These are phyloP conservation scores for Drosophila borborema DNA, from an alignment of 2,888 invertebrate genomes.

Conservation along the genomic window DNA sequence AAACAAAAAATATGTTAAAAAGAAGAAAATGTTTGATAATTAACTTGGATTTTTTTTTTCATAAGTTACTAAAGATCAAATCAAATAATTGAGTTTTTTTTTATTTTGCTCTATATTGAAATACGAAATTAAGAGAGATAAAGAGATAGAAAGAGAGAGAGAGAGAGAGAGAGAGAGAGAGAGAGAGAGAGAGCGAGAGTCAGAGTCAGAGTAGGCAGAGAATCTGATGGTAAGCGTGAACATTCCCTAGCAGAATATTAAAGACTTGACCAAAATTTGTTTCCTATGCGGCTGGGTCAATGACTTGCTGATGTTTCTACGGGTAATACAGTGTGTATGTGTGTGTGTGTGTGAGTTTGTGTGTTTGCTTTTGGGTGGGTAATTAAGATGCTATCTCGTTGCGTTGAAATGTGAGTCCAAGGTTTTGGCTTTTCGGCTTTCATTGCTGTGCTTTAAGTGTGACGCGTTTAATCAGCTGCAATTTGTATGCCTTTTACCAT, in stretches of 20 bases:
- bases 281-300: slow-evolving; percentile 37
- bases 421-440: slow-evolving; percentile 37
- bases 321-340: background rate
- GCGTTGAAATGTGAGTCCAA: slow-evolving; percentile 58
- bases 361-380: slow-evolving; percentile 36
- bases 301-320: slow-evolving; percentile 46
- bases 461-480: slow-evolving; percentile 27
- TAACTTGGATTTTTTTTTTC: background rate
- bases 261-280: slow-evolving; percentile 50
- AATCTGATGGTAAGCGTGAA: slow-evolving; percentile 27
- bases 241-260: slow-evolving; percentile 48
- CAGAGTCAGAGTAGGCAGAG: background rate
- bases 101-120: background rate
- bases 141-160: too few relatives aligned
- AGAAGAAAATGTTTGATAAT: background rate
- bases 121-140: background rate
- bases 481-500: slow-evolving; percentile 35
- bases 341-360: slow-evolving; percentile 2
- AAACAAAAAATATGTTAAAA: too few relatives aligned
- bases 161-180: too few relatives aligned
- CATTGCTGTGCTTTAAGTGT: slow-evolving; percentile 38
- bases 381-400: slow-evolving; percentile 70
- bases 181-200: too few relatives aligned
- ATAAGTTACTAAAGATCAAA: too few relatives aligned
- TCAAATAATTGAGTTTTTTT: too few relatives aligned